A percentile compares a stretch with the other conserved stretches of the same genome.
Conservation (phyloP, 2,888 invertebrate genomes). For the Pristionchus exspectatus region DNA sequence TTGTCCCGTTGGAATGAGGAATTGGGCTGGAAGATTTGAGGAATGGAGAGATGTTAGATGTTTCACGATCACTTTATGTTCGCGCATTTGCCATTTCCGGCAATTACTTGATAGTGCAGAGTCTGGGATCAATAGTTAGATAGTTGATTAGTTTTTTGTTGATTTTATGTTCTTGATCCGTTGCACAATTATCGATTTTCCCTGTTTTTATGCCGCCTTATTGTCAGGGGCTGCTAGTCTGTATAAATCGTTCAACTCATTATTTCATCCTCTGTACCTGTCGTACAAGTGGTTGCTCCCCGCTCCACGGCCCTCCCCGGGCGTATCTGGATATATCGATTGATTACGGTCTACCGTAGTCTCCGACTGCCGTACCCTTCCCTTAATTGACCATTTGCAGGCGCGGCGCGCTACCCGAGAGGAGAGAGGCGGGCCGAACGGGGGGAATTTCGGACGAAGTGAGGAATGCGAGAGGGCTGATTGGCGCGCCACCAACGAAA, state of each 20-base stretch:
- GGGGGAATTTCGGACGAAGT: background rate
- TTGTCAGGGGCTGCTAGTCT: constrained; percentile 21
- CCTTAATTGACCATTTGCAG: background rate
- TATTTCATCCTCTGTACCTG: background rate
- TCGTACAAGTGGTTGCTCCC: background rate
- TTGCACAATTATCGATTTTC: constrained; percentile 21
- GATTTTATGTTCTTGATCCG: constrained; percentile 4
- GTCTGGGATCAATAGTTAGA: background rate
- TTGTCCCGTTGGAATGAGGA: background rate
- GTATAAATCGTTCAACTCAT: constrained; percentile 20
- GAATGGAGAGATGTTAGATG: background rate
- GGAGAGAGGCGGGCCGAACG: background rate
- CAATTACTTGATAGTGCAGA: background rate
- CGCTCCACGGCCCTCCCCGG: background rate
- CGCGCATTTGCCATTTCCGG: background rate
- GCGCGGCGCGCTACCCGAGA: constrained; percentile 15
- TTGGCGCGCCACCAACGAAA: background rate
- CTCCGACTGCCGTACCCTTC: background rate
- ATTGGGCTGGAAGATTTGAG: background rate
- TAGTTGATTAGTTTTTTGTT: constrained; percentile 17
- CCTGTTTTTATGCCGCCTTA: background rate
- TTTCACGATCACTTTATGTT: background rate
- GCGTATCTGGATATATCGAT: background rate
- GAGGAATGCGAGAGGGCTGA: constrained; percentile 25
- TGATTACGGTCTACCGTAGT: background rate